These are phyloP conservation scores for Siniperca scherzeri DNA, from an alignment of 2,797 vertebrate genomes.

Conservation along the genomic window DNA sequence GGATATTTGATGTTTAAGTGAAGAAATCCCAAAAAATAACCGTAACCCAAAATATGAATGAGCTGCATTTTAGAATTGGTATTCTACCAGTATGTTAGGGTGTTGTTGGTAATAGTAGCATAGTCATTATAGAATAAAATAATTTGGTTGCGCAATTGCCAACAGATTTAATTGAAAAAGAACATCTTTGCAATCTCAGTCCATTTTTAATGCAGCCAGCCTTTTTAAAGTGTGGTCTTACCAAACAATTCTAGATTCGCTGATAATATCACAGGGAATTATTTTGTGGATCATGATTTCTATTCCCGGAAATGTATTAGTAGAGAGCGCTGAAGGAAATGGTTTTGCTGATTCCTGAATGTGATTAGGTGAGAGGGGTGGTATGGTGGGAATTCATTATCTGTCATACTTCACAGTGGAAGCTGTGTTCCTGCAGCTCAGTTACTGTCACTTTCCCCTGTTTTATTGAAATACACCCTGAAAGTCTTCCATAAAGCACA, in stretches of 20 bases:
- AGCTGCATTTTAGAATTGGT: slow-evolving; percentile 33
- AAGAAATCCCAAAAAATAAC: slow-evolving; percentile 41
- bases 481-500: slow-evolving; percentile 31
- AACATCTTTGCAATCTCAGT: slow-evolving; percentile 41
- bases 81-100: slow-evolving; percentile 4
- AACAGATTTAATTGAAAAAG: slow-evolving; percentile 62
- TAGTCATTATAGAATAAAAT: slow-evolving; percentile 33
- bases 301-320: slow-evolving; percentile 66
- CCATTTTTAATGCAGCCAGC: slow-evolving; percentile 32
- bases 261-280: slow-evolving; percentile 71
- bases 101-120: slow-evolving; percentile 25
- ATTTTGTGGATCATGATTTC: slow-evolving; percentile 78
- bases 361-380: slow-evolving; percentile 73
- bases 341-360: slow-evolving; percentile 74
- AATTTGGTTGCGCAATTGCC: slow-evolving; percentile 33
- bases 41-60: slow-evolving; percentile 26
- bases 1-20: slow-evolving; percentile 45
- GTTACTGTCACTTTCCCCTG: slow-evolving; percentile 34
- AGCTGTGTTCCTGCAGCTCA: slow-evolving; percentile 46
- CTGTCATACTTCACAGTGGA: slow-evolving; percentile 66
- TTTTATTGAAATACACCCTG: slow-evolving; percentile 41
- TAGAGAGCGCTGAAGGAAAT: slow-evolving; percentile 64
- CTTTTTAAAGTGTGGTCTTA: slow-evolving; percentile 18
- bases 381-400: slow-evolving; percentile 75
- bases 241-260: slow-evolving; percentile 55